phyloP scores from a whole-genome alignment of 2,888 invertebrate genomes.

The Ectobius pallidus region DNA sequence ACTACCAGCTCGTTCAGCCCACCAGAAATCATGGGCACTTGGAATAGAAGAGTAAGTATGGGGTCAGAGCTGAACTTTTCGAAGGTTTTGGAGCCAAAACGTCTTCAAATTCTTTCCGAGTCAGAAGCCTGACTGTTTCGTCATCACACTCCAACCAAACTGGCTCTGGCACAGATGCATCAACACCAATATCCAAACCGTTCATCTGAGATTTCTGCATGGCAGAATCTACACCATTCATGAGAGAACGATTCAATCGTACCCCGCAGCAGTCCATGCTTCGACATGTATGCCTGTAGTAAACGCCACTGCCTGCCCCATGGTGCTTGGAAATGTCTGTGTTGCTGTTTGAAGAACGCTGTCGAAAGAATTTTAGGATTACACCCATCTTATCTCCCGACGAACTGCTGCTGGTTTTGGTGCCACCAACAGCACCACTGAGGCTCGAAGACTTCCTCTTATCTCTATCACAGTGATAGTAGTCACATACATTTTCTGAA shows the following conservation, averaged over 20 bases:
- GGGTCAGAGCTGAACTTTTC: conserved; percentile 76
- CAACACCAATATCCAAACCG: conserved; percentile 51
- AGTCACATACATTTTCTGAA: conserved; percentile 63
- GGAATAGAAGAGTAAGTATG: conserved; percentile 85
- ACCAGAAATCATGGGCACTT: conserved; percentile 23
- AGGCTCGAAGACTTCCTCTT: conserved; percentile 48
- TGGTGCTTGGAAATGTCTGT: background rate
- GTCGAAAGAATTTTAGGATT: conserved; percentile 44
- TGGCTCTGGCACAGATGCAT: conserved; percentile 50
- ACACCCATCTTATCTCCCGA: conserved; percentile 39
- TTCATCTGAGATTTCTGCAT: conserved; percentile 49
- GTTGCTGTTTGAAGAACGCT: conserved; percentile 19
- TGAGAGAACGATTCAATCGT: conserved; percentile 51
- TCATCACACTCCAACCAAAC: conserved; percentile 90
- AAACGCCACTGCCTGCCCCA: conserved; percentile 4
- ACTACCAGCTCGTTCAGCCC: background rate
- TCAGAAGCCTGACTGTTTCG: conserved; percentile 80
- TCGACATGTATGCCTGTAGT: conserved; percentile 55
- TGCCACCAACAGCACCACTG: conserved; percentile 25
- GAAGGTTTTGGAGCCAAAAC: conserved; percentile 74
- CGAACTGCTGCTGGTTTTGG: conserved; percentile 29
- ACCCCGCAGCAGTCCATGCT: conserved; percentile 66
- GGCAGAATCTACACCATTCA: conserved; percentile 34
- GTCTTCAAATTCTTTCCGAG: conserved; percentile 78
- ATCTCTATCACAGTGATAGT: conserved; percentile 63